phyloP scores from a whole-genome alignment of 2,797 vertebrate species.

The Hydrolagus colliei region DNA sequence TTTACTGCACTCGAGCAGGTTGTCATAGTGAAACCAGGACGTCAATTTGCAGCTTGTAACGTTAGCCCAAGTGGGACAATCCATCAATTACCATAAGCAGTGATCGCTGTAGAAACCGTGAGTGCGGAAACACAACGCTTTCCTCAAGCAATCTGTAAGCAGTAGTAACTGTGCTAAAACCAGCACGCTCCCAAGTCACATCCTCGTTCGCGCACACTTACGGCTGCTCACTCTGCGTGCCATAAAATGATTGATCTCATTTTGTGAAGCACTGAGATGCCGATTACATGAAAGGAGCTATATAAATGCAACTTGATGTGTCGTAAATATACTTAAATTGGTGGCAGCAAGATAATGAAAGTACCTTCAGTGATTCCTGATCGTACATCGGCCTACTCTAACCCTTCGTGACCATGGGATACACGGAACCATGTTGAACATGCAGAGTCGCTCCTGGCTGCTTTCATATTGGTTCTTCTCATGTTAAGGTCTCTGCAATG shows the following conservation, averaged over 20 bases:
- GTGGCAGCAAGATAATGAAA: background rate
- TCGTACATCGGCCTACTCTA: too few relatives aligned
- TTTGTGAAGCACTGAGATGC: too few relatives aligned
- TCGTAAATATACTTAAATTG: background rate
- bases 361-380: background rate
- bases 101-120: background rate
- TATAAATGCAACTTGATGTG: background rate
- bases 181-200: background rate
- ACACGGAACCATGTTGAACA: background rate
- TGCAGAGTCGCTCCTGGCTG: background rate
- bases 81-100: background rate
- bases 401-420: too few relatives aligned
- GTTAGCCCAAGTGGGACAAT: too few relatives aligned
- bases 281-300: too few relatives aligned
- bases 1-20: background rate
- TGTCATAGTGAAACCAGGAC: background rate
- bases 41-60: background rate
- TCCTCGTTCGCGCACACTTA: background rate
- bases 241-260: too few relatives aligned
- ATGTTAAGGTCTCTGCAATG: background rate
- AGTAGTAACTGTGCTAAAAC: background rate
- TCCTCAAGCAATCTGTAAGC: background rate
- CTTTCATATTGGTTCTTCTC: background rate
- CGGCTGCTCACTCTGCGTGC: too few relatives aligned
- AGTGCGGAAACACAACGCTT: background rate